A percentile compares a stretch with the other conserved stretches of the same genome.
These are phyloP conservation scores for Yponomeuta sedellus DNA, from an alignment of 2,888 invertebrate genomes.

Conservation along the genomic window DNA sequence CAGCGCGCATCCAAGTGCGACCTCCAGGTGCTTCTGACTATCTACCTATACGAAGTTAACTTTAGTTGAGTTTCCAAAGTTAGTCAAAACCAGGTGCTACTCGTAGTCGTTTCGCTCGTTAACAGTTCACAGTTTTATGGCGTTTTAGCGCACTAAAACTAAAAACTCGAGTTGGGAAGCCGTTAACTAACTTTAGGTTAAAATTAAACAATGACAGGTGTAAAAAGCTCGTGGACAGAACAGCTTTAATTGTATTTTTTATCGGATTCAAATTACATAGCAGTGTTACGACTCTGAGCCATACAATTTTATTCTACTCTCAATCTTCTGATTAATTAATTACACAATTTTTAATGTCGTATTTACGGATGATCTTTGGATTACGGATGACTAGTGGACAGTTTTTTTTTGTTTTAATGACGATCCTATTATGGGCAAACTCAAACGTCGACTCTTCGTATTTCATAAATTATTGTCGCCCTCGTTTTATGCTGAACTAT, in stretches of 20 bases:
- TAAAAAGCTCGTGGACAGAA: background rate
- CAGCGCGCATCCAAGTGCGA: no score
- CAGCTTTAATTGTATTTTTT: background rate
- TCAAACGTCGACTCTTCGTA: no score
- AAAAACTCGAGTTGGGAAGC: background rate
- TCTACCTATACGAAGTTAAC: background rate
- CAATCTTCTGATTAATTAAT: no score
- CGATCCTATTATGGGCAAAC: no score
- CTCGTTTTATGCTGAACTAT: no score
- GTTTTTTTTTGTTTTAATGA: no score
- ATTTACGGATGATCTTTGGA: no score
- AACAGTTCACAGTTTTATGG: background rate
- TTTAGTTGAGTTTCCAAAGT: background rate
- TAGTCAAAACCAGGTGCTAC: slow-evolving; percentile 1
- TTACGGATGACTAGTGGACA: no score
- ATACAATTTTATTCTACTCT: no score
- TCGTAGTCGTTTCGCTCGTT: background rate
- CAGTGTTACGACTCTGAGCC: no score
- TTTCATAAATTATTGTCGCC: no score
- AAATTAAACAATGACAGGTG: background rate
- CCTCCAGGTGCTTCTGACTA: background rate
- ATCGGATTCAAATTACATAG: background rate
- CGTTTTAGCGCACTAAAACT: background rate
- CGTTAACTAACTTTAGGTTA: background rate
- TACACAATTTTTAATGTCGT: no score